phyloP scores from a whole-genome alignment of 2,113 vertebrate genomes.

The Epinephelus moara region DNA sequence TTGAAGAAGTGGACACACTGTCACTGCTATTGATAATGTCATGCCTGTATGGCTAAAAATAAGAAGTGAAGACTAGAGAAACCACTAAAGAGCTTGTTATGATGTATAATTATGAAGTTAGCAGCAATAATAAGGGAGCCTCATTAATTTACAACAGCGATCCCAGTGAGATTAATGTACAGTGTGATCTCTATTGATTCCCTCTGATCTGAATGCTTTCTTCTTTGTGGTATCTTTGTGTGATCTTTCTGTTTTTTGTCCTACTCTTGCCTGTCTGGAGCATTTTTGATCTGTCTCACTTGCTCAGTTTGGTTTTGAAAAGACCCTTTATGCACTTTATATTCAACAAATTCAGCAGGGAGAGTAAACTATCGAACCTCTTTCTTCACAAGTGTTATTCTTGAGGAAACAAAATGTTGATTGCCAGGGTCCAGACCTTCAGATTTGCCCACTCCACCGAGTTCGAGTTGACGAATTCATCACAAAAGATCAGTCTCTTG shows the following conservation, averaged over 20 bases:
- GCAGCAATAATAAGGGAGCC: neutral
- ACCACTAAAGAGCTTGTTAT: neutral
- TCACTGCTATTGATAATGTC: neutral
- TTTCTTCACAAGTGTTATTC: neutral
- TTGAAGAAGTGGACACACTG: neutral
- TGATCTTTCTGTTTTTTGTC: neutral
- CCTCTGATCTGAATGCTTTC: neutral
- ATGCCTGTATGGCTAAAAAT: neutral
- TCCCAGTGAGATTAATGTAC: neutral
- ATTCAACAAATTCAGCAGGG: neutral
- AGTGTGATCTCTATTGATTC: neutral
- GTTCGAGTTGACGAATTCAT: too few species aligned
- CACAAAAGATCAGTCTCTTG: too few species aligned
- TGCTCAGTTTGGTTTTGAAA: neutral
- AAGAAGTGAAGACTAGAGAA: neutral
- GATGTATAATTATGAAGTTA: neutral
- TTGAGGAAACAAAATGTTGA: neutral
- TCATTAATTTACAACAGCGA: neutral
- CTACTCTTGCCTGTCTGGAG: neutral
- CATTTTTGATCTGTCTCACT: conserved; percentile 2
- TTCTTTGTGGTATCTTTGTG: too few species aligned
- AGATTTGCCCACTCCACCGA: too few species aligned
- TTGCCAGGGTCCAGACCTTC: too few species aligned
- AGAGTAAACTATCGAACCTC: neutral
- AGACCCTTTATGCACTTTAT: neutral